These are phyloP conservation scores for Elmis aenea DNA, from an alignment of 2,888 invertebrate species.

Conservation along the genomic window DNA sequence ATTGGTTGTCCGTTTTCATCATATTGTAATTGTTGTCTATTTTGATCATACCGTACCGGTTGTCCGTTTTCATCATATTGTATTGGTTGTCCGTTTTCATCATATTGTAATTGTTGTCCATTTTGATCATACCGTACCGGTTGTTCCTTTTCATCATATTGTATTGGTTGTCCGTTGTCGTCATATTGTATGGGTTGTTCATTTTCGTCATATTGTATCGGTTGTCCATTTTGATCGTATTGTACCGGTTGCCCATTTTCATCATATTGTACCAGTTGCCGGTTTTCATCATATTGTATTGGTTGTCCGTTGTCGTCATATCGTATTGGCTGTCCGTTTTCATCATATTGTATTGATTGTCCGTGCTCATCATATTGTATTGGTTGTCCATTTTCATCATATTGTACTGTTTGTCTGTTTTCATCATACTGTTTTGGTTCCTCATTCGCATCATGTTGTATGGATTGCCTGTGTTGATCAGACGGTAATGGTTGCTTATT, in stretches of 20 bases:
- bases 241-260: conserved; percentile 23
- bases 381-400: conserved; percentile 15
- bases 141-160: conserved; percentile 22
- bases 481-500: conserved; percentile 18
- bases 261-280: conserved; percentile 13
- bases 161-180: conserved; percentile 16
- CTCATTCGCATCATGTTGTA: not conserved
- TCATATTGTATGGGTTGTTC: conserved; percentile 12
- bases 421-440: conserved; percentile 16
- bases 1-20: conserved; percentile 22
- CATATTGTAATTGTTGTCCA: conserved; percentile 17
- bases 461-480: conserved; percentile 3
- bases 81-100: conserved; percentile 25
- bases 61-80: conserved; percentile 25
- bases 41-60: conserved; percentile 5
- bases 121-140: conserved; percentile 12
- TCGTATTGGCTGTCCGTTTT: conserved; percentile 5
- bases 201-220: conserved; percentile 12
- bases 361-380: conserved; percentile 18
- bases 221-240: conserved; percentile 14
- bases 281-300: conserved; percentile 10
- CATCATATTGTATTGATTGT: conserved; percentile 7
- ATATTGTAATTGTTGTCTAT: conserved; percentile 13
- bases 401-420: conserved; percentile 16
- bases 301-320: conserved; percentile 20